phyloP scores from a whole-genome alignment of 2,113 vertebrate genomes.

The Callipepla squamata region DNA sequence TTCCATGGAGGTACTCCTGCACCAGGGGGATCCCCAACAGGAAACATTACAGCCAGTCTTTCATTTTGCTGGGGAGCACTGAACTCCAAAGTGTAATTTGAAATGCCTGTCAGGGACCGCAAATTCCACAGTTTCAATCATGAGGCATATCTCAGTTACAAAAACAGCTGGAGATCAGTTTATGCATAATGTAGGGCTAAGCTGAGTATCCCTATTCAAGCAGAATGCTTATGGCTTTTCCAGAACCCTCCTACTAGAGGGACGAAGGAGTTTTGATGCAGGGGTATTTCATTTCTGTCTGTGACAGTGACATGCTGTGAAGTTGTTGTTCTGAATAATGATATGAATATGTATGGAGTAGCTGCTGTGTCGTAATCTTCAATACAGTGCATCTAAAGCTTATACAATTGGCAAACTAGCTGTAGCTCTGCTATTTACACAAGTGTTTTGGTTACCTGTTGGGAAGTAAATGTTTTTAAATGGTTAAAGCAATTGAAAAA shows the following conservation, averaged over 20 bases:
- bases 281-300: not conserved
- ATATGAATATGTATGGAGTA: not conserved
- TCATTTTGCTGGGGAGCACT: not conserved
- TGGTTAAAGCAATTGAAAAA: too few species aligned
- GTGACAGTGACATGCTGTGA: not conserved
- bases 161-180: not conserved
- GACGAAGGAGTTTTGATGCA: not conserved
- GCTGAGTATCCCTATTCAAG: not conserved
- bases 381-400: not conserved
- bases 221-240: not conserved
- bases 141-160: not conserved
- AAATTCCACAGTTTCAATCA: not conserved
- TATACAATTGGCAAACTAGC: not conserved
- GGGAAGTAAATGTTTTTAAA: too few species aligned
- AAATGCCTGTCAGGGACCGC: not conserved
- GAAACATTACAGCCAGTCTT: not conserved
- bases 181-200: not conserved
- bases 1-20: not conserved
- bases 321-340: not conserved
- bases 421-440: too few species aligned
- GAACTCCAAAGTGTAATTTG: not conserved
- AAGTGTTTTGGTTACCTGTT: too few species aligned
- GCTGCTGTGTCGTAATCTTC: not conserved
- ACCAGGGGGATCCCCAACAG: not conserved
- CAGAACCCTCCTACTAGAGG: not conserved